phyloP scores from a whole-genome alignment of 2,888 invertebrate species.

The Chelonus formosanus region DNA sequence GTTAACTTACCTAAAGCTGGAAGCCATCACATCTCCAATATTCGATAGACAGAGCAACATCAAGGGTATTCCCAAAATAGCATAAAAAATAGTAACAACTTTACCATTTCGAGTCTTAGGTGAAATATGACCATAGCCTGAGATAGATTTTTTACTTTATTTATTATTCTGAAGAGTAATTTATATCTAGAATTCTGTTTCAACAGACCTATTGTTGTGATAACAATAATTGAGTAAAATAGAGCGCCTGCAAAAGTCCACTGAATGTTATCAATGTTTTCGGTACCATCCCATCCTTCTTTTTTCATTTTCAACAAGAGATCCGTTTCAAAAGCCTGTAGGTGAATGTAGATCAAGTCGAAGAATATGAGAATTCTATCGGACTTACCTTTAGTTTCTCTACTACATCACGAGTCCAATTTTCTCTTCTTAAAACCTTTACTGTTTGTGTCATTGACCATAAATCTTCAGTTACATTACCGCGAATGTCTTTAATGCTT shows the following conservation, averaged over 20 bases:
- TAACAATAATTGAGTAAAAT: conserved; percentile 95
- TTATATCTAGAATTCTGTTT: neutral
- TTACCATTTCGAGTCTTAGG: conserved; percentile 94
- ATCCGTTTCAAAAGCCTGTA: conserved; percentile 72
- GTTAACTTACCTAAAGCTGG: conserved; percentile 76
- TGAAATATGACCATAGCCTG: conserved; percentile 95
- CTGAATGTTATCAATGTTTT: conserved; percentile 71
- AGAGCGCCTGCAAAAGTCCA: conserved; percentile 91
- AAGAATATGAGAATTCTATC: conserved; percentile 1
- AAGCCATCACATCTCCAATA: conserved; percentile 93
- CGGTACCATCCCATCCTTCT: conserved; percentile 89
- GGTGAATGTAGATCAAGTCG: neutral
- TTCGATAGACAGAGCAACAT: conserved; percentile 95
- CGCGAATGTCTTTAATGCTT: conserved; percentile 76
- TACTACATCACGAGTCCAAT: conserved; percentile 82
- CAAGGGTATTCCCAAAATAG: conserved; percentile 92
- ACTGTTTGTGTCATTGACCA: conserved; percentile 77
- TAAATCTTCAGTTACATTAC: conserved; percentile 79
- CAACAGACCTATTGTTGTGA: conserved; percentile 90
- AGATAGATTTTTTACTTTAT: conserved; percentile 13
- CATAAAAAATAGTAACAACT: conserved; percentile 94
- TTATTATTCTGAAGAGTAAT: too few species aligned
- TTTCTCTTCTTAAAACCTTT: conserved; percentile 74
- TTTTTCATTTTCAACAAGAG: conserved; percentile 85
- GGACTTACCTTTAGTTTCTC: conserved; percentile 64